Conservation (phyloP, 2,888 invertebrate species). For the Erannis defoliaria region DNA sequence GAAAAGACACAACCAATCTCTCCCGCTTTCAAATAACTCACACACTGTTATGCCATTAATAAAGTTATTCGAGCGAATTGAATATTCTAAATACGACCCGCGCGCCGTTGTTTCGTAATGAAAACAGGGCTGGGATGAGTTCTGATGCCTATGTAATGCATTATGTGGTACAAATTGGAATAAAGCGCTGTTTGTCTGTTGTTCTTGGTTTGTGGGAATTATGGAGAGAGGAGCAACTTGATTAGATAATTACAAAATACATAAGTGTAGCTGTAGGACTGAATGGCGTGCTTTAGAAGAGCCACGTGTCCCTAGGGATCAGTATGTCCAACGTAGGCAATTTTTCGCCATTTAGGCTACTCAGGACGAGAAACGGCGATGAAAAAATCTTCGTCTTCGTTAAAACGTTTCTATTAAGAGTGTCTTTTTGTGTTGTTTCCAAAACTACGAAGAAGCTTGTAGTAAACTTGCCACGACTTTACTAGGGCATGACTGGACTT, state of each 20-base stretch:
- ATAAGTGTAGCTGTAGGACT: no score
- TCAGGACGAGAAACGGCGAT: no score
- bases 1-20: constrained; percentile 35
- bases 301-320: no score
- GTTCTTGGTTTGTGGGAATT: constrained; percentile 8
- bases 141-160: constrained; percentile 27
- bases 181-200: constrained; percentile 16
- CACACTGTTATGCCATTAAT: constrained; percentile 59
- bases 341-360: no score
- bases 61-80: constrained; percentile 65
- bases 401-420: no score
- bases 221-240: background rate
- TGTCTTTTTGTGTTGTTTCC: no score
- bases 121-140: constrained; percentile 34
- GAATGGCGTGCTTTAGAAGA: no score
- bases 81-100: constrained; percentile 58
- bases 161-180: constrained; percentile 28
- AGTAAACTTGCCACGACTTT: no score
- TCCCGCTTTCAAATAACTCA: constrained; percentile 54
- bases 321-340: no score
- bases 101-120: constrained; percentile 31
- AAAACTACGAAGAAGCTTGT: no score
- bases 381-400: no score
- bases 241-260: background rate
- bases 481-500: no score